phyloP scores from a whole-genome alignment of 2,888 invertebrate genomes.

The Ferrisia virgata region DNA sequence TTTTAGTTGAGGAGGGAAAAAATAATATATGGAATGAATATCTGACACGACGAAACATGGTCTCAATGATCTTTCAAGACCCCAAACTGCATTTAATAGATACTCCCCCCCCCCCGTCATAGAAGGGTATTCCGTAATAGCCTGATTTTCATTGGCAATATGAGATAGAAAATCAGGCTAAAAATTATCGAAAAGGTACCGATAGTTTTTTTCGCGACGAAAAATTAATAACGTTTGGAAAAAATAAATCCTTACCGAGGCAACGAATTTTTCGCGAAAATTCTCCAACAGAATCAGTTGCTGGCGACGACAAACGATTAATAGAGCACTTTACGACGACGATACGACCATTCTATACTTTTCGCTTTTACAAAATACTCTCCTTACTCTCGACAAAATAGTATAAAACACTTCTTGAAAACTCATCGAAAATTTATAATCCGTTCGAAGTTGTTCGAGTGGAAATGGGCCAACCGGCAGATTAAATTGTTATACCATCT shows the following conservation, averaged over 20 bases:
- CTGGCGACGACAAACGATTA: not conserved
- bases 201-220: not conserved
- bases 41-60: no score
- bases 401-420: not conserved
- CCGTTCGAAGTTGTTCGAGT: not conserved
- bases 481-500: not conserved
- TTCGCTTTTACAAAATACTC: no score
- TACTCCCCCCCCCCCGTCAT: no score
- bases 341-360: not conserved
- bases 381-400: not conserved
- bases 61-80: no score
- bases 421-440: constrained; percentile 1
- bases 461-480: not conserved
- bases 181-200: not conserved
- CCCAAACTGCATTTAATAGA: no score
- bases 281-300: not conserved
- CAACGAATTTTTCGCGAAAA: not conserved
- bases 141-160: no score
- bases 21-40: no score
- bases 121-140: no score
- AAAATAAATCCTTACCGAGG: not conserved
- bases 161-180: no score
- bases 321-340: not conserved
- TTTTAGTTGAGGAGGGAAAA: no score
- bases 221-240: not conserved